phyloP scores from a whole-genome alignment of 2,888 invertebrate genomes.

The Leptinotarsa peninsularis region DNA sequence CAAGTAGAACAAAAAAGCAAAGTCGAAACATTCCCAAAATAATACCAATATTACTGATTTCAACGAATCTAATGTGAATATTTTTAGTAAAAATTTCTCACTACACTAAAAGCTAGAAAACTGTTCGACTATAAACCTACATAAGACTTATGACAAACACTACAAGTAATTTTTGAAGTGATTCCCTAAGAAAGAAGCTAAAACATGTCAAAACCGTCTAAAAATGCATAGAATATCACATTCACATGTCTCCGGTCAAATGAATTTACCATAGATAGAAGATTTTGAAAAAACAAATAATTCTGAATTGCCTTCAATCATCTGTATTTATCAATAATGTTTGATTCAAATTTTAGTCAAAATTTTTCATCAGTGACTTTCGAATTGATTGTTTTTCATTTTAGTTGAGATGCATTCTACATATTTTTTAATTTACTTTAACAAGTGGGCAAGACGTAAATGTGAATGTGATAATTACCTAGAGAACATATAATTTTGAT shows the following conservation, averaged over 20 bases:
- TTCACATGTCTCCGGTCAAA: slow-evolving; percentile 6
- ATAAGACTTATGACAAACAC: slow-evolving; percentile 48
- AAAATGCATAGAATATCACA: slow-evolving; percentile 13
- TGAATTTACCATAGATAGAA: background rate
- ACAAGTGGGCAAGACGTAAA: background rate
- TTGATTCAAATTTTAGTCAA: no score
- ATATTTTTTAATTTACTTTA: no score
- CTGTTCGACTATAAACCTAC: slow-evolving; percentile 30
- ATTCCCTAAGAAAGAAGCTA: slow-evolving; percentile 51
- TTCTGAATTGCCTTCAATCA: background rate
- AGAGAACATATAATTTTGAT: slow-evolving; percentile 22
- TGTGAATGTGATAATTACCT: slow-evolving; percentile 5
- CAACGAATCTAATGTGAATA: background rate
- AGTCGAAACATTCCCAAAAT: background rate
- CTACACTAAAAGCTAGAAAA: slow-evolving; percentile 48
- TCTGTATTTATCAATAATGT: background rate
- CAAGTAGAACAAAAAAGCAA: background rate
- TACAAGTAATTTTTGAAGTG: slow-evolving; percentile 42
- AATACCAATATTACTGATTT: background rate
- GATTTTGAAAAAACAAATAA: background rate
- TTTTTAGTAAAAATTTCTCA: slow-evolving; percentile 32
- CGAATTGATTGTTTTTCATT: background rate
- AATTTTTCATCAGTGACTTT: no score
- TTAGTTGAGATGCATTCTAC: background rate
- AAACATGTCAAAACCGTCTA: slow-evolving; percentile 46